Base-by-base conservation (phyloP, 1,140 invertebrate genomes). In the Pseudobourletiella spinata region DNA sequence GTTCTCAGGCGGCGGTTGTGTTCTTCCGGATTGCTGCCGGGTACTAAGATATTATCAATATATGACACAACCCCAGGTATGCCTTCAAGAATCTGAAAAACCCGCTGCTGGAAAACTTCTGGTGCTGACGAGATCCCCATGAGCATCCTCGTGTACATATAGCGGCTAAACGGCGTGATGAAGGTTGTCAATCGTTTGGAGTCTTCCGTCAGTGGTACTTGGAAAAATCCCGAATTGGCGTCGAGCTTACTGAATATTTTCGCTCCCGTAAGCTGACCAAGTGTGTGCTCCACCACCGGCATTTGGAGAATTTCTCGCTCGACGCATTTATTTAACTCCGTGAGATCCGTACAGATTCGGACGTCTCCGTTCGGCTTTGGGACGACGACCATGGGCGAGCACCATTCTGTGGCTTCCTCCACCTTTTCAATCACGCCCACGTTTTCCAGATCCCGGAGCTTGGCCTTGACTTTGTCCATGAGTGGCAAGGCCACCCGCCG, bases 51-150 rank as follows among this genome's bases (percentile, higher is more conserved):
- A n/a, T n/a, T n/a, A 65, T 83, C 81, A 0, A 81, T 58, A 63
- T 79, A 81, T 18, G 69, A 35, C 35, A 65, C 42, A 0, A 74
- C 68, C 43, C 74, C 69, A 48, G 26, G 54, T 57, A 75, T 78
- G 4, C 70, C 76, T 43, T 66, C 3, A 1, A 79, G 67, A 1
- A 79, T 71, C n/a, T 72, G 32, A 65, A 79, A 72, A 52, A 82
- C 79, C 16, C 76, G 74, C 15, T 79, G 59, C 66, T 81, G 76
- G 67, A 81, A 82, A 1, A 74, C 73, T 50, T 77, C 74, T 1
- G 73, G 71, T 4, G 77, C 76, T 62, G 78, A 79, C 4, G 67
- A 62, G 1, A 81, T 67, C n/a, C 78, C 77, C 46, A 79, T 77
- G 6, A 73, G 69, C 71, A 79, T 74, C 8, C 64, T 42, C 0